phyloP scores from a whole-genome alignment of 2,797 vertebrate genomes.

The Sandelia bainsii region DNA sequence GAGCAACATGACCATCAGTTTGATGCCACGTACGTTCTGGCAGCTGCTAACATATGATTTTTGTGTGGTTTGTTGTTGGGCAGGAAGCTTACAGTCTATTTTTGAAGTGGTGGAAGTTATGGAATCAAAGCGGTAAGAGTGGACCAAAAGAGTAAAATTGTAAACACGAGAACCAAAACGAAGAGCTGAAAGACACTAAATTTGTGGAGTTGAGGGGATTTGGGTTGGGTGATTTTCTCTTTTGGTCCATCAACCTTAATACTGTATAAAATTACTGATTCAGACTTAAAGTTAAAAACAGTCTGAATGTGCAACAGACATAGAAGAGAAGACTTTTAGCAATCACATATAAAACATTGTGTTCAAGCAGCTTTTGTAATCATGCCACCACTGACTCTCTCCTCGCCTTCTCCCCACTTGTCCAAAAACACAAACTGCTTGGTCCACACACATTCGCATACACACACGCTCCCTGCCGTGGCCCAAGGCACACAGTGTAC shows the following conservation, averaged over 20 bases:
- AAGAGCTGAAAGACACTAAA: neutral
- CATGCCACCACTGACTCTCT: slow-evolving; percentile 20
- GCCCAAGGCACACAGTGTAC: slow-evolving; percentile 76
- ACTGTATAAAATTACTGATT: too few species aligned
- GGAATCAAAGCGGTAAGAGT: neutral
- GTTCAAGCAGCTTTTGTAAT: slow-evolving; percentile 33
- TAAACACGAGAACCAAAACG: neutral
- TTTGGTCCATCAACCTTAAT: too few species aligned
- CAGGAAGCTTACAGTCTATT: too few species aligned
- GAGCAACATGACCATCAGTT: too few species aligned
- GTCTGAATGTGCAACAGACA: neutral
- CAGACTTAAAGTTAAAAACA: too few species aligned
- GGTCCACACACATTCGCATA: slow-evolving; percentile 15
- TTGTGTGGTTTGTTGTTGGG: neutral
- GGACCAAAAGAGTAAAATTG: neutral
- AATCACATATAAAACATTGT: slow-evolving; percentile 6
- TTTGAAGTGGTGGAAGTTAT: too few species aligned
- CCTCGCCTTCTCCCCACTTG: slow-evolving; percentile 33
- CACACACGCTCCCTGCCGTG: slow-evolving; percentile 44
- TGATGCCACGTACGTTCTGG: too few species aligned
- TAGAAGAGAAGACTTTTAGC: neutral
- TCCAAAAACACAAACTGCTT: slow-evolving; percentile 44
- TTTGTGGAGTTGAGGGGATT: neutral
- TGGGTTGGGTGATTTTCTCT: neutral
- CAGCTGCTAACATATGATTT: neutral